These are phyloP conservation scores for Paraplagusia blochii DNA, from an alignment of 2,113 vertebrate species.

Conservation along the genomic window DNA sequence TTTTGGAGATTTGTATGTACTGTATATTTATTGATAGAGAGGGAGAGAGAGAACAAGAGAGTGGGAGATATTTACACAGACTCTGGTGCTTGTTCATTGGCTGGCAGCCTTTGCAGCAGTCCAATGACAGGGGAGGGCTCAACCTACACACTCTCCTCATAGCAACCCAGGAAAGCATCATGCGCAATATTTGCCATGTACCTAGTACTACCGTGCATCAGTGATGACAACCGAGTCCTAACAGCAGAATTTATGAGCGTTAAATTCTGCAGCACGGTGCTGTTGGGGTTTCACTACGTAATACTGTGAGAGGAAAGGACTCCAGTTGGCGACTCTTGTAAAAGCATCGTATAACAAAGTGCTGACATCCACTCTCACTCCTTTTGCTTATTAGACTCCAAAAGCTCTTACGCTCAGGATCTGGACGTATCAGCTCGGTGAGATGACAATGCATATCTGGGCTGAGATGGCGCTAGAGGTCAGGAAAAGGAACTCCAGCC, in stretches of 20 bases:
- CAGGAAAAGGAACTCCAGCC: not conserved
- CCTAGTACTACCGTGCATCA: constrained; percentile 11
- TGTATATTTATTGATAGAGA: constrained; percentile 14
- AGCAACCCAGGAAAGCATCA: constrained; percentile 60
- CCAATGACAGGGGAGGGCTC: constrained; percentile 53
- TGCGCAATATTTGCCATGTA: constrained; percentile 5
- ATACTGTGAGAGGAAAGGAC: constrained; percentile 8
- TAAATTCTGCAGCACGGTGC: not conserved
- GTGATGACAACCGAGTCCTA: constrained; percentile 15
- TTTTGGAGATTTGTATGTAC: not conserved
- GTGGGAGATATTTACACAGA: constrained; percentile 21
- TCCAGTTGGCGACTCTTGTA: not conserved
- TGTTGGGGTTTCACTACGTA: not conserved
- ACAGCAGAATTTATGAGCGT: constrained; percentile 1
- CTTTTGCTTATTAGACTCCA: not conserved
- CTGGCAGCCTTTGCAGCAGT: constrained; percentile 18
- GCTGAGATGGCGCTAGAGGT: constrained; percentile 21
- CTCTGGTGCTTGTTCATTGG: constrained; percentile 52
- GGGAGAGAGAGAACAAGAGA: constrained; percentile 1
- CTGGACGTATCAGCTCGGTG: not conserved
- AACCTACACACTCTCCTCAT: constrained; percentile 57
- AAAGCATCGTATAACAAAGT: constrained; percentile 3
- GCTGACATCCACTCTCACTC: not conserved
- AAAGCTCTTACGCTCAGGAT: too few species aligned
- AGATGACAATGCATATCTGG: constrained; percentile 4